phyloP scores from a whole-genome alignment of 2,113 vertebrate species.

The Chinchilla lanigera region DNA sequence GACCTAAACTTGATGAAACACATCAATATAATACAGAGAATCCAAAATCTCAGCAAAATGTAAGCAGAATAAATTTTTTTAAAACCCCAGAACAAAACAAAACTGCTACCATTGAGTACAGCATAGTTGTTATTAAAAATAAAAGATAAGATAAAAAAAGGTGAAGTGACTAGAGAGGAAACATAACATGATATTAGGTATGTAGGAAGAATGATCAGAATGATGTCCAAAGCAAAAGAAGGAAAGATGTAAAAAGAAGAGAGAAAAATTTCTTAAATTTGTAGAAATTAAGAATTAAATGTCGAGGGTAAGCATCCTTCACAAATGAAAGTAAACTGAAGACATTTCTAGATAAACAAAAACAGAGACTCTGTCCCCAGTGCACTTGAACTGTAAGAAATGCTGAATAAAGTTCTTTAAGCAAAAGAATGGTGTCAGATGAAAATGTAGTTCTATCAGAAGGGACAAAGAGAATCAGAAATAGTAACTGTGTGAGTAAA shows the following conservation, averaged over 20 bases:
- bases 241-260: not conserved
- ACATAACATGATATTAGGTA: not conserved
- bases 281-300: not conserved
- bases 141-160: not conserved
- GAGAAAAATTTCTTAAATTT: not conserved
- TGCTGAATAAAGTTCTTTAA: not conserved
- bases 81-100: not conserved
- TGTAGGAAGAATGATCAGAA: not conserved
- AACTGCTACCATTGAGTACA: not conserved
- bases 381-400: not conserved
- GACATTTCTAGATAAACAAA: not conserved
- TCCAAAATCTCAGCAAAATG: not conserved
- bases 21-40: not conserved
- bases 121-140: not conserved
- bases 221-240: not conserved
- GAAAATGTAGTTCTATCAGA: not conserved
- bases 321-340: not conserved
- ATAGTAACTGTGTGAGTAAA: not conserved
- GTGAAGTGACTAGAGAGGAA: not conserved
- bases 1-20: not conserved
- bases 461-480: not conserved
- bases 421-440: not conserved
- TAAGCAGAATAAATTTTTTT: not conserved
- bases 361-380: not conserved
- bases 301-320: not conserved